Evolutionary conservation across 2,113 vertebrate genomes (phyloP), one percentile per base, ranked within the genome.

Genomic region (Andinoacara biseriatus): DNA sequence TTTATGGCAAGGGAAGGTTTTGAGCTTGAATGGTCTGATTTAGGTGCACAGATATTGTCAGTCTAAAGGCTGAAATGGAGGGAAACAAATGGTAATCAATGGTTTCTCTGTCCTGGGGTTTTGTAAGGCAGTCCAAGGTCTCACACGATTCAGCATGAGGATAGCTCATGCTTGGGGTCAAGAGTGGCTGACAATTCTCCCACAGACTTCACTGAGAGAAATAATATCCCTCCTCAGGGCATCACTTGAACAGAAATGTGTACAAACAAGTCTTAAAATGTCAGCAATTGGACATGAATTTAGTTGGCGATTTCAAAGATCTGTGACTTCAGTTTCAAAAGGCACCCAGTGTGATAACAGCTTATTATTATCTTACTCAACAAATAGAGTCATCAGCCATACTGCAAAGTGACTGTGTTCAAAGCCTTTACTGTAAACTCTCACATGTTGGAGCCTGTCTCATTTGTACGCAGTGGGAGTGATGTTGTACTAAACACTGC

Each of bases 61-160:
- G 76, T 86, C 81, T 89, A 67, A 76, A 85, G 67, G 83, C 86
- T 80, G 83, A 54, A 80, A 74, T 78, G 63, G 82, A 58, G 31
- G 86, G 85, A 20, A 58, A 85, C 62, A 83, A 82, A 61, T 43
- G 59, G 84, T 89, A 92, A 92, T 93, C 90, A 94, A 94, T 93
- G 92, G 83, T 84, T 85, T 86, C 86, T 93, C 87, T 93, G 94
- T 94, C 93, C 83, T 81, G 80, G 80, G 80, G 76, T 84, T 90
- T 91, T 90, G 75, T 83, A 86, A 90, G 86, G 69, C 84, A 72
- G 77, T 84, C 81, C 79, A 84, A 92, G 87, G 85, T 92, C 88
- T 92, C 92, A 92, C 90, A 92, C 86, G 89, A 91, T 86, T 78
- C 82, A 89, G 84, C 89, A 92, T 93, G 90, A 90, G 89, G 85